Conservation (phyloP, 1,140 invertebrate genomes). For the Anastrepha ludens region DNA sequence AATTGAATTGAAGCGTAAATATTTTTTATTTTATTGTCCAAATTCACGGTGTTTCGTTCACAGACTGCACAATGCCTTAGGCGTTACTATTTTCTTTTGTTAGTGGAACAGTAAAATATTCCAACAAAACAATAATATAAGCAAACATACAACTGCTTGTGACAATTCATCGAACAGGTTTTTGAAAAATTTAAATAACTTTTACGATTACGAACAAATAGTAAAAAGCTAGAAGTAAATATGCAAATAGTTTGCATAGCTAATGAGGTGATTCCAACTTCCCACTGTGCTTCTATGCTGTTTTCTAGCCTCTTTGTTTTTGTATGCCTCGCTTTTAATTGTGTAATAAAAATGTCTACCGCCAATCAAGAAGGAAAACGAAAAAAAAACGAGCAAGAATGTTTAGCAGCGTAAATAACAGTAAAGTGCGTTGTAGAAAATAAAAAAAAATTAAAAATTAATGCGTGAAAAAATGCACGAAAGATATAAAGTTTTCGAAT, state of each 20-base stretch:
- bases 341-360: background rate
- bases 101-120: too few relatives aligned
- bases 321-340: background rate
- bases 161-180: background rate
- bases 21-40: too few relatives aligned
- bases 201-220: background rate
- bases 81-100: too few relatives aligned
- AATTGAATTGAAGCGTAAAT: too few relatives aligned
- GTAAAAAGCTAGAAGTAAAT: background rate
- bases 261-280: background rate
- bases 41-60: too few relatives aligned
- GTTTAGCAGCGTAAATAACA: too few relatives aligned
- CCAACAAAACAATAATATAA: background rate
- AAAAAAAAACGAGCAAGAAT: background rate
- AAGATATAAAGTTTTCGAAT: background rate
- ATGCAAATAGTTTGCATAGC: background rate
- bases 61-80: too few relatives aligned
- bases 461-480: background rate
- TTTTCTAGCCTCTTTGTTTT: background rate
- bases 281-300: background rate
- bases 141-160: background rate
- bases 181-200: background rate
- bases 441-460: background rate
- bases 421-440: too few relatives aligned
- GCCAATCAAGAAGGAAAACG: background rate